A percentile compares a stretch with the other conserved stretches of the same genome.
These are phyloP conservation scores for Oostethus manadensis DNA, from an alignment of 2,113 vertebrate genomes.

Conservation along the genomic window DNA sequence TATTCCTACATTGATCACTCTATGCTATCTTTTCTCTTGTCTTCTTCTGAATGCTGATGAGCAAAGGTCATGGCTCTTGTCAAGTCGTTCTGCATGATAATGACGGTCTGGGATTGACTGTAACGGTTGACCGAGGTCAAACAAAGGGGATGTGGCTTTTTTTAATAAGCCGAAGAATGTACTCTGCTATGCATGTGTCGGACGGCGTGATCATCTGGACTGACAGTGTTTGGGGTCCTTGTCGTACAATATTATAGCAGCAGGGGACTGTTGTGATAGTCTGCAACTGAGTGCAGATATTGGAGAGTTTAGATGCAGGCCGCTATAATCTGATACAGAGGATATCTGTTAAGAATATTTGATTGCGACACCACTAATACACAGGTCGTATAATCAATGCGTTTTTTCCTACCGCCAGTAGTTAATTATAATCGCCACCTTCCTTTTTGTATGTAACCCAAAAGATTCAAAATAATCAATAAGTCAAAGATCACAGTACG, in stretches of 20 bases:
- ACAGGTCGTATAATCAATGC: too few relatives aligned
- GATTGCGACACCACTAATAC: too few relatives aligned
- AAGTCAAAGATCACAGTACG: too few relatives aligned
- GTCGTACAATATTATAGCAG: not conserved
- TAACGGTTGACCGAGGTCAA: constrained; percentile 27
- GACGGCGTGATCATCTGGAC: constrained; percentile 43
- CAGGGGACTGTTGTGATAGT: not conserved
- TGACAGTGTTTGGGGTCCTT: constrained; percentile 12
- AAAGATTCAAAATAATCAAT: too few relatives aligned
- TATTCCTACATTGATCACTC: constrained; percentile 3
- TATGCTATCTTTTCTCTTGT: constrained; percentile 9
- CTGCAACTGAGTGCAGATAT: too few relatives aligned
- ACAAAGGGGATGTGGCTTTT: constrained; percentile 28
- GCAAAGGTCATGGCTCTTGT: constrained; percentile 29
- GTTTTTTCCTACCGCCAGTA: too few relatives aligned
- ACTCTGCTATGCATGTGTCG: constrained; percentile 26
- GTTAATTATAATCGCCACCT: too few relatives aligned
- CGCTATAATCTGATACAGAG: too few relatives aligned
- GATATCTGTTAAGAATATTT: too few relatives aligned
- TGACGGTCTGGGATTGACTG: constrained; percentile 2
- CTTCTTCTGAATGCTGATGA: constrained; percentile 12
- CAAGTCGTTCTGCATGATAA: constrained; percentile 26
- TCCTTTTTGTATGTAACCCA: too few relatives aligned
- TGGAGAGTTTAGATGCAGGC: too few relatives aligned
- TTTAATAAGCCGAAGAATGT: constrained; percentile 48